Evolutionary conservation across 92 coral and sea anemone species (phyloP).

Genomic region (Palythoa heliodiscus): DNA sequence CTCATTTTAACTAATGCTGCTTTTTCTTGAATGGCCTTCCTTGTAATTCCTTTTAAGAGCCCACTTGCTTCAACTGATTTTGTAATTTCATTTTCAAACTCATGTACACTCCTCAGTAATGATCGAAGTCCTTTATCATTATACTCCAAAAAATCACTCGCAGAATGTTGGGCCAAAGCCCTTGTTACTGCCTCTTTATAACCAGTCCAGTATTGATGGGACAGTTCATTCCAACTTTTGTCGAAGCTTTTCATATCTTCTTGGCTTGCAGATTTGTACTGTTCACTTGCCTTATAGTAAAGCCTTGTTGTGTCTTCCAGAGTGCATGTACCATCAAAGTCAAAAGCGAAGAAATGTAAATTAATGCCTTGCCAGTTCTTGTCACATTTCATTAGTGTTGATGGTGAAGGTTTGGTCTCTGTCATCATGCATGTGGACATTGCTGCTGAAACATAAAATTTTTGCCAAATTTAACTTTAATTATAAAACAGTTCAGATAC

Average conservation of each 20-base stretch:
- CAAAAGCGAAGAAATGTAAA: constrained; percentile 79
- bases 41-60: constrained; percentile 78
- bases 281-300: constrained; percentile 85
- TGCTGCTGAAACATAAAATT: constrained; percentile 7
- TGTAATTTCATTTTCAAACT: constrained; percentile 58
- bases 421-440: constrained; percentile 21
- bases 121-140: constrained; percentile 70
- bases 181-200: constrained; percentile 58
- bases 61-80: constrained; percentile 80
- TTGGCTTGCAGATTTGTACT: constrained; percentile 60
- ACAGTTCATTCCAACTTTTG: constrained; percentile 74
- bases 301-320: constrained; percentile 77
- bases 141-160: constrained; percentile 35
- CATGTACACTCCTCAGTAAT: constrained; percentile 63
- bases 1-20: constrained; percentile 71
- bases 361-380: constrained; percentile 69
- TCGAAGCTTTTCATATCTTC: constrained; percentile 62
- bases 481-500: too few species aligned
- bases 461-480: background rate
- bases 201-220: constrained; percentile 59
- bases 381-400: constrained; percentile 51
- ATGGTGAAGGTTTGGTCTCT: constrained; percentile 43
- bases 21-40: constrained; percentile 57
- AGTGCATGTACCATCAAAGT: constrained; percentile 97
- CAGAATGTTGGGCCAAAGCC: constrained; percentile 43